Base-by-base conservation (phyloP, 2,888 invertebrate genomes). In the Cyaniris semiargus region DNA sequence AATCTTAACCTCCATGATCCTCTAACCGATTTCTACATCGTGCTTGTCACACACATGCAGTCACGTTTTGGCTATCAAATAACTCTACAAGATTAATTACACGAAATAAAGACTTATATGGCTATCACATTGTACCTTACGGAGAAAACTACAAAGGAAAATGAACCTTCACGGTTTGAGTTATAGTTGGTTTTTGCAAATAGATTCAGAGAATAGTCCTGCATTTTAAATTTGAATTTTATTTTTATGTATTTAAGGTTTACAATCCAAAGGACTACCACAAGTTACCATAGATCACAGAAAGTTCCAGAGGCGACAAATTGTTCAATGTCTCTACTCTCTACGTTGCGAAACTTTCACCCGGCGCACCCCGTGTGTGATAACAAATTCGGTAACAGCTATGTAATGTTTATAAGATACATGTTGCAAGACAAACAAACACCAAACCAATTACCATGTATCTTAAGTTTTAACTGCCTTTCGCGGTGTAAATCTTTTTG, bases 321-420 rank as follows among this genome's bases (percentile, higher is more conserved):
- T 48, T 74, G 74, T 53, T 6, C 53, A 53, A 74, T 53, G 53
- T 74, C 74, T 48, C 74, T 34, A 8, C 48, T 74, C 74, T 53
- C 74, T 38, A 4, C 44, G 77, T 83, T 83, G 80, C 80, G 81
- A 80, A 83, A 83, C 82, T 83, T 83, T 83, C 83, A 79, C 81
- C 81, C 77, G 79, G 66, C 79, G 75, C 79, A 76, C 76, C 60
- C 66, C 48, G 48, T 74, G 48, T 79, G 79, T 79, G 81, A 81
- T 82, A 83, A 82, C 80, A 74, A 78, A 78, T 78, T 79, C 76
- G 79, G 74, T 74, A 75, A 77, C 76, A 60, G 70, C 76, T 56
- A 38, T 75, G 56, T 44, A 70, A 71, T 76, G 58, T 78, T 76
- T 78, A 72, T 15, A 27, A 23, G 48, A 6, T 74, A 5, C 44